These are phyloP conservation scores for Grallaria varia DNA, from an alignment of 2,113 vertebrate genomes.

Conservation along the genomic window DNA sequence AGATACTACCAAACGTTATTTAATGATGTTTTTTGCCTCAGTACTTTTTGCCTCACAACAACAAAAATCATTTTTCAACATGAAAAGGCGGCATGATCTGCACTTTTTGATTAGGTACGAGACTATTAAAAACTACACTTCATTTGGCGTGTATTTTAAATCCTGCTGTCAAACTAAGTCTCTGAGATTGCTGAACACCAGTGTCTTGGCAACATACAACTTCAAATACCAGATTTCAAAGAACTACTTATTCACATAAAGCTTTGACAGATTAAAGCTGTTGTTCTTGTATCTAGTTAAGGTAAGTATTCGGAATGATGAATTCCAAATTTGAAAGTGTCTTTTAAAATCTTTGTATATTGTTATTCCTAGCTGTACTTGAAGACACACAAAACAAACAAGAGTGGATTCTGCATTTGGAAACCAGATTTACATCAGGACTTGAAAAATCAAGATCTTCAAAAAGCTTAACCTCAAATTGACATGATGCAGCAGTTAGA, in stretches of 20 bases:
- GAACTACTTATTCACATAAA: neutral
- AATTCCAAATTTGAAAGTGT: neutral
- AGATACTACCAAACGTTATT: neutral
- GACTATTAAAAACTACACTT: neutral
- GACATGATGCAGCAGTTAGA: neutral
- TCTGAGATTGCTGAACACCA: neutral
- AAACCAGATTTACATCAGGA: neutral
- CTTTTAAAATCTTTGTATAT: neutral
- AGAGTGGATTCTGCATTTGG: neutral
- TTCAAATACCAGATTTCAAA: neutral
- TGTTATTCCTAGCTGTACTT: neutral
- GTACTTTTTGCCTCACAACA: too few relatives aligned
- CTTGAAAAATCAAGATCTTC: neutral
- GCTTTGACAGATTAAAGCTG: neutral
- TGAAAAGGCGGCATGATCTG: neutral
- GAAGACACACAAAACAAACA: neutral
- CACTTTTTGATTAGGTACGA: neutral
- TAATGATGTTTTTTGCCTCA: neutral
- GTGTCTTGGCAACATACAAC: neutral
- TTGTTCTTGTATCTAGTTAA: neutral
- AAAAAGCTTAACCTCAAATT: neutral
- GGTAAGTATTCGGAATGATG: neutral
- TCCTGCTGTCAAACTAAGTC: neutral
- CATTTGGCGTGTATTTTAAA: neutral
- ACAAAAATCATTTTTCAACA: neutral